A percentile compares a stretch with the other conserved stretches of the same genome.
Evolutionary conservation across 1,140 invertebrate genomes (phyloP).

Genomic region (Panulirus ornatus): DNA sequence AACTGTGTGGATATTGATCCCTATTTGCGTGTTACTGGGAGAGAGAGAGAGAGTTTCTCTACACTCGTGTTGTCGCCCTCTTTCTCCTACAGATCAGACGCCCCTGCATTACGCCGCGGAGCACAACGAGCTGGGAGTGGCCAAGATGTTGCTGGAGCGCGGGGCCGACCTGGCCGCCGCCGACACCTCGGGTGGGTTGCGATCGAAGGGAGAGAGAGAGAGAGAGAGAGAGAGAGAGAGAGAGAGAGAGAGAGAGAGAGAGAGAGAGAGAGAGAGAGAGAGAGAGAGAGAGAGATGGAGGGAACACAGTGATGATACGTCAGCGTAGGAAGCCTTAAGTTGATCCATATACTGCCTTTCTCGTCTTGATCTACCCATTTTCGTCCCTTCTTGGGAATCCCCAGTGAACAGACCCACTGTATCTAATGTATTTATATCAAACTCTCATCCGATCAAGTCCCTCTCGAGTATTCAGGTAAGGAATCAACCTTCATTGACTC

Average conservation of each 20-base stretch:
- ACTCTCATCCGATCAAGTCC: no score
- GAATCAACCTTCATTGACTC: no score
- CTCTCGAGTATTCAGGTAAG: no score
- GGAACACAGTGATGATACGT: neutral
- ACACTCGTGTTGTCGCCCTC: neutral
- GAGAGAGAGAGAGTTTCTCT: neutral
- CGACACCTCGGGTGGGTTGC: conserved; percentile 7
- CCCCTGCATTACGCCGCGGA: conserved; percentile 36
- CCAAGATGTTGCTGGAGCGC: neutral
- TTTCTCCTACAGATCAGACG: conserved; percentile 21
- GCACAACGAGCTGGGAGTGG: neutral
- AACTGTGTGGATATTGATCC: neutral
- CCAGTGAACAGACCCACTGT: no score
- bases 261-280: neutral
- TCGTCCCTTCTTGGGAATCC: no score
- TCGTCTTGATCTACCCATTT: neutral
- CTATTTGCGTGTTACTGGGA: no score
- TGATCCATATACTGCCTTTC: neutral
- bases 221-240: neutral
- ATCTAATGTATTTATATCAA: no score
- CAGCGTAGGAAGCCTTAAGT: neutral
- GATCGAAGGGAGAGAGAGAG: neutral
- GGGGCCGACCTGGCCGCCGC: neutral
- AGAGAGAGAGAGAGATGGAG: neutral
- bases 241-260: neutral